These are phyloP conservation scores for Motacilla alba DNA, from an alignment of 2,113 vertebrate species.

Conservation along the genomic window DNA sequence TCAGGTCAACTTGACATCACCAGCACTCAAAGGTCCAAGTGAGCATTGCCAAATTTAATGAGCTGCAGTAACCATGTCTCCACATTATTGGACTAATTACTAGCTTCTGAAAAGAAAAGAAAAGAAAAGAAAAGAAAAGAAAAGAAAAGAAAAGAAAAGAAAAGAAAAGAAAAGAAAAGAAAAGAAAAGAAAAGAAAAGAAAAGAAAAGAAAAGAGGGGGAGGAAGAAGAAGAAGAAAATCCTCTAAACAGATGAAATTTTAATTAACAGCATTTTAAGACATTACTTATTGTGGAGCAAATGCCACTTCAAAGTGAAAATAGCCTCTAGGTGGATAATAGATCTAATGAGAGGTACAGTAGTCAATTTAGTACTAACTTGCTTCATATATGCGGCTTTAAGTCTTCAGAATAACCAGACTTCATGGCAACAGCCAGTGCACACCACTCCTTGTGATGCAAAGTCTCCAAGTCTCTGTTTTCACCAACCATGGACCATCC, in stretches of 20 bases:
- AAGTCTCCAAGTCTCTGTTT: background rate
- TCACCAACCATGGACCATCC: accelerated
- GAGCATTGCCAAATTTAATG: slow-evolving; percentile 69
- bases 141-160: slow-evolving; percentile 36
- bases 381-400: background rate
- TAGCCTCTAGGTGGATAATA: slow-evolving; percentile 47
- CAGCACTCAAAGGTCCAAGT: slow-evolving; percentile 52
- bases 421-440: background rate
- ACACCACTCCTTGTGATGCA: accelerated
- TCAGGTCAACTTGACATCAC: slow-evolving; percentile 41
- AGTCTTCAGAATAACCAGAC: background rate
- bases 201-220: no score
- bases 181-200: no score
- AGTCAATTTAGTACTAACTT: background rate
- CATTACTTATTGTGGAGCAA: slow-evolving; percentile 40
- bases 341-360: slow-evolving; percentile 7
- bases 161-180: no score
- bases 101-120: slow-evolving; percentile 40
- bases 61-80: slow-evolving; percentile 37
- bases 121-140: background rate
- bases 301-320: slow-evolving; percentile 60
- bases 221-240: background rate
- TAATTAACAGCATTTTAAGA: slow-evolving; percentile 66
- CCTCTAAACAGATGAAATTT: slow-evolving; percentile 64
- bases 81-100: slow-evolving; percentile 60